Evolutionary conservation across 2,113 vertebrate genomes (phyloP).

Genomic region (Mobula hypostoma): DNA sequence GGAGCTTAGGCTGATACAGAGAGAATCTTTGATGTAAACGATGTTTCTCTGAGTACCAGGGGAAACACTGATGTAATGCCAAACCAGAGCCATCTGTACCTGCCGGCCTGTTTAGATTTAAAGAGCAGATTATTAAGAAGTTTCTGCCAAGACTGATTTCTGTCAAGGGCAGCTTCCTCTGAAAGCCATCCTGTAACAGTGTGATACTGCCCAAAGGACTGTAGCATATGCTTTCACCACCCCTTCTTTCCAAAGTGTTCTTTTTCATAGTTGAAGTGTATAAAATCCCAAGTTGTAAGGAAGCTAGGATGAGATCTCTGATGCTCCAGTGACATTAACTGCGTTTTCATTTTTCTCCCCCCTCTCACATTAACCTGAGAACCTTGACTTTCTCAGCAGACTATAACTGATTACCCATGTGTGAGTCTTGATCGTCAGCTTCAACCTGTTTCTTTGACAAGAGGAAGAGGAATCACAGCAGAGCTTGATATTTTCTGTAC

Average conservation of each 20-base stretch:
- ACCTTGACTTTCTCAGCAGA: neutral
- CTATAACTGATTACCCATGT: neutral
- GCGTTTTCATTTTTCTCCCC: neutral
- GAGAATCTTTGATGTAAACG: neutral
- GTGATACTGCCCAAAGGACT: neutral
- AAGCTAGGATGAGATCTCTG: neutral
- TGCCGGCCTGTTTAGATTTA: neutral
- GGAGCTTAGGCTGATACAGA: slow-evolving; percentile 4
- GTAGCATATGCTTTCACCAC: neutral
- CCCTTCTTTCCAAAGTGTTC: neutral
- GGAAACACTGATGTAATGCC: neutral
- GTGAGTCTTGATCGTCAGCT: neutral
- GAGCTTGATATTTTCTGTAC: neutral
- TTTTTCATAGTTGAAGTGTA: neutral
- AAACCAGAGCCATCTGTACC: neutral
- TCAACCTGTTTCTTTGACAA: neutral
- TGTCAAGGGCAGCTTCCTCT: neutral
- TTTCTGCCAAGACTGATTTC: neutral
- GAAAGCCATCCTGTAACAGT: neutral
- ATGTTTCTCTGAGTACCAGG: neutral
- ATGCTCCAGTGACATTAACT: neutral
- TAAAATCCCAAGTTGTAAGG: neutral
- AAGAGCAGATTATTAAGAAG: neutral
- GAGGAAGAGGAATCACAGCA: neutral
- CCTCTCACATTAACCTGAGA: neutral